Conservation (phyloP, 2,797 vertebrate species). For the Thalassophryne amazonica region DNA sequence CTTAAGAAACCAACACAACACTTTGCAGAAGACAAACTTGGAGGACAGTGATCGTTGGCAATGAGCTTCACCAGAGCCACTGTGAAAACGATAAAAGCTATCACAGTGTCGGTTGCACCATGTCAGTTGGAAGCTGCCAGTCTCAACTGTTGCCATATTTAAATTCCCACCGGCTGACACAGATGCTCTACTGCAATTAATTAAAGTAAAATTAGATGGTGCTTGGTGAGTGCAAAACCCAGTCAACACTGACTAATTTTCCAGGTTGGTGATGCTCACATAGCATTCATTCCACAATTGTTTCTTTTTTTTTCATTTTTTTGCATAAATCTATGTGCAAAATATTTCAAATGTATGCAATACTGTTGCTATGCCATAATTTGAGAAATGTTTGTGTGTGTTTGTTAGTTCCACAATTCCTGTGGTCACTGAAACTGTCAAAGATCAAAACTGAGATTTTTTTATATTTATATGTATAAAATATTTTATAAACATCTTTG, state of each 20-base stretch:
- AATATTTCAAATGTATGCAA: no score
- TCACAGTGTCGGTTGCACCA: slow-evolving; percentile 22
- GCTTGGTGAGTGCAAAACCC: slow-evolving; percentile 14
- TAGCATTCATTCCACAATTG: background rate
- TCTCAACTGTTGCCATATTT: slow-evolving; percentile 32
- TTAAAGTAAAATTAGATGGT: slow-evolving; percentile 45
- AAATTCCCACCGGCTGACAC: slow-evolving; percentile 50
- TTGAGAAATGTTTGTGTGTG: no score
- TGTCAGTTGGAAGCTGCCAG: slow-evolving; percentile 33
- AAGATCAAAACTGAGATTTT: no score
- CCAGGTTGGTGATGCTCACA: background rate
- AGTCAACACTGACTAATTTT: slow-evolving; percentile 19
- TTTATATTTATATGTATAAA: no score
- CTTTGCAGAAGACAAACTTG: slow-evolving; percentile 37
- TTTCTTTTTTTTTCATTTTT: background rate
- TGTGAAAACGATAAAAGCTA: slow-evolving; percentile 41
- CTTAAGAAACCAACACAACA: slow-evolving; percentile 28
- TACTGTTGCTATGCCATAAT: no score
- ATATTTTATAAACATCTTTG: no score
- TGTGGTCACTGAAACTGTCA: no score
- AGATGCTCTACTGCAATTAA: slow-evolving; percentile 49
- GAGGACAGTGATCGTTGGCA: slow-evolving; percentile 19
- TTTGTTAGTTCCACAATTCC: no score
- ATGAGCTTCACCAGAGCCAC: slow-evolving; percentile 11
- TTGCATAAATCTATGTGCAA: no score